Evolutionary conservation across 2,888 invertebrate genomes (phyloP).

Genomic region (Falcaria lacertinaria): DNA sequence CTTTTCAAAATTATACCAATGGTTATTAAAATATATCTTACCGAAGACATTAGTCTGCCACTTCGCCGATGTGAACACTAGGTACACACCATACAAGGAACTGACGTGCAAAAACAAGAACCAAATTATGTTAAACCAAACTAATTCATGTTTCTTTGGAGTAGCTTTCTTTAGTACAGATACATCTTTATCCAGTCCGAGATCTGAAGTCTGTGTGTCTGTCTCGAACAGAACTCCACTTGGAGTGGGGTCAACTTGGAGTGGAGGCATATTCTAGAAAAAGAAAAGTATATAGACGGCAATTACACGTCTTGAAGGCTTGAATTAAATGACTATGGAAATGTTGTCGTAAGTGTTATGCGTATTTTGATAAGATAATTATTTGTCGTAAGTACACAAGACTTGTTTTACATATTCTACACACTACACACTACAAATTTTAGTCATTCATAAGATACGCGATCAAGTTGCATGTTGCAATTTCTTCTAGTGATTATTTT

Average conservation of each 20-base stretch:
- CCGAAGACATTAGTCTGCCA: constrained; percentile 82
- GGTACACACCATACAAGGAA: constrained; percentile 83
- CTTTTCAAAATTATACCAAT: too few relatives aligned
- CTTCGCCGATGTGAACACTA: constrained; percentile 83
- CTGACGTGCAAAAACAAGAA: constrained; percentile 83
- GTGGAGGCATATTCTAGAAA: constrained; percentile 75
- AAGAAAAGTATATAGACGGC: too few relatives aligned
- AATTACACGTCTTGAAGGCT: too few relatives aligned
- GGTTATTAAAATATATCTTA: constrained; percentile 51
- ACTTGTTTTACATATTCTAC: too few relatives aligned
- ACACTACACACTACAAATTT: too few relatives aligned
- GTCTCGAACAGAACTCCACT: constrained; percentile 83
- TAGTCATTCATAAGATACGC: too few relatives aligned
- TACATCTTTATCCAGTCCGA: constrained; percentile 79
- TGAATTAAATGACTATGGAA: too few relatives aligned
- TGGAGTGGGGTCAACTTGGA: constrained; percentile 61
- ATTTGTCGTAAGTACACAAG: too few relatives aligned
- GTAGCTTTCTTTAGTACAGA: constrained; percentile 73
- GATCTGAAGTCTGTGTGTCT: constrained; percentile 82
- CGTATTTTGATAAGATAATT: too few relatives aligned
- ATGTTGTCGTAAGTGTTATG: too few relatives aligned
- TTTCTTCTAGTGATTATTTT: too few relatives aligned
- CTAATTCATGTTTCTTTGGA: constrained; percentile 75
- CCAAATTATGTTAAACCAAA: constrained; percentile 86
- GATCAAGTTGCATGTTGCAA: too few relatives aligned